Conservation (phyloP, 2,113 vertebrate species). For the Myrmecophaga tridactyla region DNA sequence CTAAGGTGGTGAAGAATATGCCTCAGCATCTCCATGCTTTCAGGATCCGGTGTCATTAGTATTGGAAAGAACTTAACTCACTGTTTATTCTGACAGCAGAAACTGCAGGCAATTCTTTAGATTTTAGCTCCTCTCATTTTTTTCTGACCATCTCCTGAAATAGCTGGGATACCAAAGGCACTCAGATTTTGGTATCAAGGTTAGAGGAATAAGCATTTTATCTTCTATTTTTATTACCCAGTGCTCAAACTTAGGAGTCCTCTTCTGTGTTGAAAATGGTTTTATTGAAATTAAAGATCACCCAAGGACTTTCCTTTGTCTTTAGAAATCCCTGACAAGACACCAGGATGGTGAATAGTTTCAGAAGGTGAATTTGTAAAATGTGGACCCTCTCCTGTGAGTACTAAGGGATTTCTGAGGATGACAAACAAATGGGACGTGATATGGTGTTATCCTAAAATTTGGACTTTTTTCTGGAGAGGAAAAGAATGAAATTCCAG, state of each 20-base stretch:
- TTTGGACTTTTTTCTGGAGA: conserved; percentile 46
- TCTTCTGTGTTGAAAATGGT: background rate
- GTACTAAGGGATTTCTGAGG: background rate
- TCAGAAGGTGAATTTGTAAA: background rate
- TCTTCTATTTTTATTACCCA: background rate
- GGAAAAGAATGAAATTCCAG: background rate
- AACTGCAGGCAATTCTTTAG: background rate
- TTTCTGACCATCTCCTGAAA: background rate
- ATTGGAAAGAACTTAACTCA: background rate
- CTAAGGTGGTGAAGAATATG: background rate
- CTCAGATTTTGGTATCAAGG: background rate
- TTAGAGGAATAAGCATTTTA: background rate
- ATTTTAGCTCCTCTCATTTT: background rate
- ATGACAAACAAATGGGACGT: background rate
- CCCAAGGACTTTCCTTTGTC: background rate
- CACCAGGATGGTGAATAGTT: background rate
- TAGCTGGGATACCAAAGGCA: background rate
- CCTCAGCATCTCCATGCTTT: background rate
- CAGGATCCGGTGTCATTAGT: background rate
- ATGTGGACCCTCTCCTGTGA: background rate
- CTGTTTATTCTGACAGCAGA: background rate
- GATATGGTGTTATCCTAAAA: background rate
- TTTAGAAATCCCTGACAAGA: background rate
- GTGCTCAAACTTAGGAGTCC: background rate
- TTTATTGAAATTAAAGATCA: conserved; percentile 3